These are phyloP conservation scores for Lasioglossum villosulum DNA, from an alignment of 2,888 invertebrate species.

Conservation along the genomic window DNA sequence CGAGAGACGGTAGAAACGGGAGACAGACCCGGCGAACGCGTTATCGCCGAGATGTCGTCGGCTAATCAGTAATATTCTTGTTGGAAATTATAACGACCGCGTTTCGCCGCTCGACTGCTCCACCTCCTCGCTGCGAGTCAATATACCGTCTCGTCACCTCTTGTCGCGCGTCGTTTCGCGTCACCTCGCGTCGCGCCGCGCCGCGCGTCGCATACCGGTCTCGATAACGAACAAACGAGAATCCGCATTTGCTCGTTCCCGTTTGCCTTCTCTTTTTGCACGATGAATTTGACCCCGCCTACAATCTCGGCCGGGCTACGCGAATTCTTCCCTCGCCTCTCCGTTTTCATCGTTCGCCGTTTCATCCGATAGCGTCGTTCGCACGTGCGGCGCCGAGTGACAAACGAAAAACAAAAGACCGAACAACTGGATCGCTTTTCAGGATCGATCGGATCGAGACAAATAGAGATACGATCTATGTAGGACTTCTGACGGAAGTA, in stretches of 20 bases:
- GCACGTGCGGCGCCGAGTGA: too few relatives aligned
- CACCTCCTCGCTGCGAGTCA: background rate
- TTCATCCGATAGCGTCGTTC: background rate
- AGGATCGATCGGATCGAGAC: background rate
- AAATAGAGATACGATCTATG: background rate
- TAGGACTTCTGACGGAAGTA: background rate
- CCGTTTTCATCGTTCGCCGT: background rate
- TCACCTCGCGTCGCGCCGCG: background rate
- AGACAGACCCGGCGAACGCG: background rate
- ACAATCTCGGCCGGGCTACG: background rate
- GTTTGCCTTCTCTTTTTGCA: background rate
- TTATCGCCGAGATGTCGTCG: slow-evolving; percentile 1
- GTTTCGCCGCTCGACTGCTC: slow-evolving; percentile 5
- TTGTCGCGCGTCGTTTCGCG: background rate
- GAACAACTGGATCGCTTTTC: background rate
- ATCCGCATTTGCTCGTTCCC: background rate
- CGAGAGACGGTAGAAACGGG: background rate
- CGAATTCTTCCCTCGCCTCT: background rate
- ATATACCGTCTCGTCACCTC: background rate
- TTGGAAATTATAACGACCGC: slow-evolving; percentile 9
- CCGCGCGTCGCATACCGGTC: background rate
- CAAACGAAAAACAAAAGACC: background rate
- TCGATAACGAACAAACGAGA: slow-evolving; percentile 16
- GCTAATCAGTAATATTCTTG: slow-evolving; percentile 9
- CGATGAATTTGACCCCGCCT: background rate